Base-by-base conservation (phyloP, 2,113 vertebrate genomes). In the Sprattus sprattus region DNA sequence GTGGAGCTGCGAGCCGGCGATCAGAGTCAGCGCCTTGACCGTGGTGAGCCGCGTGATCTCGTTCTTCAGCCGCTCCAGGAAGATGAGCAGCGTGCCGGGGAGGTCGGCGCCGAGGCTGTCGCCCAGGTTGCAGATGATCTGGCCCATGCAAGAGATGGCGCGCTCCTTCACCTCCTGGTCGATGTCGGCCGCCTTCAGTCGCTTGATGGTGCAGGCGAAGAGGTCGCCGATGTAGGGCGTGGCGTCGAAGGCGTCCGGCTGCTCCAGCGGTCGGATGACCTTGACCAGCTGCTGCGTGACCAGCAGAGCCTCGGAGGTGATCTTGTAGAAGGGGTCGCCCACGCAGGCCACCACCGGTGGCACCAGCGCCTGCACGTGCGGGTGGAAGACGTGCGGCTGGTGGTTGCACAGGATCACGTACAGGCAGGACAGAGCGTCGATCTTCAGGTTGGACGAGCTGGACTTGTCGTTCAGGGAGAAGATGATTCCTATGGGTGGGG, bases 161-260 rank as follows among this genome's bases (percentile, higher is more conserved):
- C 98, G 96, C 88, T 99, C 98, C 91, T 99, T 99, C 82, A 99
- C 98, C 89, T 99, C 98, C 93, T 99, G 98, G 93, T 99, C 98
- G 90, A 99, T 99, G 93, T 99, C 98, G 11, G 98, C 98, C 49
- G 98, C 98, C 93, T 99, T 99, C 83, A 99, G 95, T 64, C 98
- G 96, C 90, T 95, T 97, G 91, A 99, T 97, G 45, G 98, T 99
- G 90, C 98, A 99, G 86, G 96, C 96, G 93, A 99, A 99, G 45
- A 99, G 91, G 93, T 99, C 98, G 86, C 95, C 96, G 91, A 99
- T 99, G 92, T 99, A 99, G 84, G 97, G 97, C 87, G 96, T 94
- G 89, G 97, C 97, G 93, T 99, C 97, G 81, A 99, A 99, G 28
- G 95, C 96, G 85, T 97, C 96, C 4, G 96, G 93, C 83, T 96